Conservation (phyloP, 1,140 invertebrate genomes). For the Trachymyrmex cornetzi region DNA sequence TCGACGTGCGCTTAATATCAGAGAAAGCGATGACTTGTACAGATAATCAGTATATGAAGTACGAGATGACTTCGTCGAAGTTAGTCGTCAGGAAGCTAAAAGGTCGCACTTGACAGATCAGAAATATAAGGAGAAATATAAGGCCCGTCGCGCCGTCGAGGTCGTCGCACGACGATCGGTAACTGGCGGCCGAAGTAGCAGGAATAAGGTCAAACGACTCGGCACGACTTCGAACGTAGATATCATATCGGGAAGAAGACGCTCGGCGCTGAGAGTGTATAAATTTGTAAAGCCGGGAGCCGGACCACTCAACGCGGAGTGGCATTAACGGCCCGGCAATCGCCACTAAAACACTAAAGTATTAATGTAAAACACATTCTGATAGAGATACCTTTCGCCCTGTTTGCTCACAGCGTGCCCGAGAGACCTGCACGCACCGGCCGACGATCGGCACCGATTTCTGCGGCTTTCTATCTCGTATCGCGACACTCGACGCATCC, state of each 20-base stretch:
- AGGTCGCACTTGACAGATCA: background rate
- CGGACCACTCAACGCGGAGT: conserved; percentile 81
- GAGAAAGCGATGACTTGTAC: conserved; percentile 10
- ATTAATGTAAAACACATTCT: conserved; percentile 87
- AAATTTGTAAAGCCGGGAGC: conserved; percentile 86
- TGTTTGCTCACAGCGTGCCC: conserved; percentile 42
- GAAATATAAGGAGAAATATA: background rate
- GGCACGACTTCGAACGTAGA: conserved; percentile 75
- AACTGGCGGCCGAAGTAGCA: conserved; percentile 37
- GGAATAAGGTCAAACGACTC: conserved; percentile 76
- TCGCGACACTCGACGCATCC: conserved; percentile 38
- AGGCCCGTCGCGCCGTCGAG: conserved; percentile 45
- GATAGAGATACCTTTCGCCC: conserved; percentile 84
- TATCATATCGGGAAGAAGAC: conserved; percentile 83
- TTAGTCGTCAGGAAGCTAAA: background rate
- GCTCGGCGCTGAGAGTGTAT: conserved; percentile 80
- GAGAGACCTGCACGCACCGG: background rate
- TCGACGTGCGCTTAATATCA: background rate
- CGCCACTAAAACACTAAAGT: conserved; percentile 85
- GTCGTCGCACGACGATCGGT: conserved; percentile 61
- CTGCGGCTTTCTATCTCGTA: conserved; percentile 38
- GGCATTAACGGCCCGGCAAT: conserved; percentile 85
- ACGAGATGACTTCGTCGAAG: background rate
- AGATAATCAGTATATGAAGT: background rate
- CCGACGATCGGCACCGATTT: conserved; percentile 44